Percentiles rank a stretch among this genome's conserved stretches.
These are phyloP conservation scores for Epistrophe grossulariae DNA, from an alignment of 2,888 invertebrate species.

Conservation along the genomic window DNA sequence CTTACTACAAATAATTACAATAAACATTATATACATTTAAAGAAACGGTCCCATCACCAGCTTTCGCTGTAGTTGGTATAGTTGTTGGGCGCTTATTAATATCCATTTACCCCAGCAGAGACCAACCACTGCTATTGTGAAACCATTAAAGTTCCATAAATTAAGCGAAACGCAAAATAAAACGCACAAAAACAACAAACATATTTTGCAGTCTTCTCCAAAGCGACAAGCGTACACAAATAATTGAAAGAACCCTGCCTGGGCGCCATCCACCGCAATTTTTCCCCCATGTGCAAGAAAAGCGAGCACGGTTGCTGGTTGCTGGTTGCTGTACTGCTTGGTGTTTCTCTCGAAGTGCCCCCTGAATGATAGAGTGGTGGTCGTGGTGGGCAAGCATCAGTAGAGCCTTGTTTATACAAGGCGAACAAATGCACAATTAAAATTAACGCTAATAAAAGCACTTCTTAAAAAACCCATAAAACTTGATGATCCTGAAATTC, in stretches of 20 bases:
- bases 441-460: conserved; percentile 75
- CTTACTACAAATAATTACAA: conserved; percentile 62
- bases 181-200: conserved; percentile 61
- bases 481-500: conserved; percentile 75
- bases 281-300: conserved; percentile 32
- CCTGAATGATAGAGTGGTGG: conserved; percentile 4
- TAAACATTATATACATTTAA: conserved; percentile 59
- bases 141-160: conserved; percentile 71
- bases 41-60: conserved; percentile 10
- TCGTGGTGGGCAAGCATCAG: conserved; percentile 29
- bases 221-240: conserved; percentile 45
- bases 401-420: conserved; percentile 43
- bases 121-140: conserved; percentile 49
- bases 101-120: conserved; percentile 61
- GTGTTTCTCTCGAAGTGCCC: neutral
- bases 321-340: too few relatives aligned
- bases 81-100: conserved; percentile 66
- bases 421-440: conserved; percentile 73
- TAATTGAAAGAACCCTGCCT: conserved; percentile 68
- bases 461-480: conserved; percentile 74
- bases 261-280: conserved; percentile 48
- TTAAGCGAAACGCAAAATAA: conserved; percentile 48
- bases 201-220: conserved; percentile 61
- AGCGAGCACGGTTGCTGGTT: neutral
- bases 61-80: neutral